Evolutionary conservation across 2,888 invertebrate genomes (phyloP).

Genomic region (Blera fallax): DNA sequence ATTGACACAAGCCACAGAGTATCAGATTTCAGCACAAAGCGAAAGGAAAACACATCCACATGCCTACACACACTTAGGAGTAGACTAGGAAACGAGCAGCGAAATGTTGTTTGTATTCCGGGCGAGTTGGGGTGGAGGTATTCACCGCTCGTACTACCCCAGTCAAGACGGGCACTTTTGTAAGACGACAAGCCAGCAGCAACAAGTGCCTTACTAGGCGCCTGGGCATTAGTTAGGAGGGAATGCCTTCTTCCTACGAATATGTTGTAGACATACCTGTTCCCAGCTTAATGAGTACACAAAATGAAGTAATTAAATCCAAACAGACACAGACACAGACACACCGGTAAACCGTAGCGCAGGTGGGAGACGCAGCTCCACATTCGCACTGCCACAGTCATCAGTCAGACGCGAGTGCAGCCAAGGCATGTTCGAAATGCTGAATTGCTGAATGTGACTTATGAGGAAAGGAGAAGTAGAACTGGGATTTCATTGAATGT

Average conservation of each 20-base stretch:
- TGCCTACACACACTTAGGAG: no score
- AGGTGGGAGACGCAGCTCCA: slow-evolving; percentile 8
- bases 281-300: slow-evolving; percentile 34
- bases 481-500: neutral
- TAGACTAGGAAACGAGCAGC: neutral
- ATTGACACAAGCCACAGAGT: slow-evolving; percentile 59
- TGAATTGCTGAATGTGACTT: slow-evolving; percentile 11
- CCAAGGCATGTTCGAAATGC: neutral
- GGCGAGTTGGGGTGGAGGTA: no score
- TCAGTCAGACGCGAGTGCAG: neutral
- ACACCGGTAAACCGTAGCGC: neutral
- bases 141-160: no score
- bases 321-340: neutral
- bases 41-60: slow-evolving; percentile 10
- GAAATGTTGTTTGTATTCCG: slow-evolving; percentile 3
- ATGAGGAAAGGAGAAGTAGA: neutral
- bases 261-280: slow-evolving; percentile 25
- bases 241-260: no score
- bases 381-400: slow-evolving; percentile 5
- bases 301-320: slow-evolving; percentile 54
- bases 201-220: slow-evolving; percentile 44
- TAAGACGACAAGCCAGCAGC: slow-evolving; percentile 31
- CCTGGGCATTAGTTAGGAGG: neutral
- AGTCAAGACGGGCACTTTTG: neutral
- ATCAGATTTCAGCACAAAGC: slow-evolving; percentile 39